A percentile compares a stretch with the other conserved stretches of the same genome.
These are phyloP conservation scores for Beris chalybata DNA, from an alignment of 2,888 invertebrate species.

Conservation along the genomic window DNA sequence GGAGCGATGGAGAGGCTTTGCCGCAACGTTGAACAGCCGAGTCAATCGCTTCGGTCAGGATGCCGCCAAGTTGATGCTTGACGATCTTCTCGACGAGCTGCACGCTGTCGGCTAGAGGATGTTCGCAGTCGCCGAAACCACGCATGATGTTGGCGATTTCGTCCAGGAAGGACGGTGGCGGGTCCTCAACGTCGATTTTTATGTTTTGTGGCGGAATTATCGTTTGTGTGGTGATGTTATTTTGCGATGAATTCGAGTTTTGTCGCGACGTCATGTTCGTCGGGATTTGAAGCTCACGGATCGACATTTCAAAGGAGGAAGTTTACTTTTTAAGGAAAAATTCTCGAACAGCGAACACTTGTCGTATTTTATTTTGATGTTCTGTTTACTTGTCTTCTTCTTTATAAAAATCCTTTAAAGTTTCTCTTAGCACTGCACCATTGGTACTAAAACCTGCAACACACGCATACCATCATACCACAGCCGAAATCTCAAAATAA, in stretches of 20 bases:
- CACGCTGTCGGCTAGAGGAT: slow-evolving; percentile 80
- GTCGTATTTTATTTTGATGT: too few relatives aligned
- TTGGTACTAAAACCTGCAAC: too few relatives aligned
- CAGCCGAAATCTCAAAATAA: too few relatives aligned
- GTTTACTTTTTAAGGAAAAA: too few relatives aligned
- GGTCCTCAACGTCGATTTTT: slow-evolving; percentile 43
- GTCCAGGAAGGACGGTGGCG: slow-evolving; percentile 48
- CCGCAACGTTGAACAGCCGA: slow-evolving; percentile 66
- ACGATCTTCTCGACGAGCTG: slow-evolving; percentile 82
- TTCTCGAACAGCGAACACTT: neutral
- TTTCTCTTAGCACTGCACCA: too few relatives aligned
- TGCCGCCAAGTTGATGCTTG: slow-evolving; percentile 74
- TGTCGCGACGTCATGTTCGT: slow-evolving; percentile 20
- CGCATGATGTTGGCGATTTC: slow-evolving; percentile 89
- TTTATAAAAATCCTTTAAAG: too few relatives aligned
- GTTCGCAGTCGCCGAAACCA: slow-evolving; percentile 88
- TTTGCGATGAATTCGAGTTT: slow-evolving; percentile 17
- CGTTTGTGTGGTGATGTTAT: slow-evolving; percentile 20
- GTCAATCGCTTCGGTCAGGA: slow-evolving; percentile 75
- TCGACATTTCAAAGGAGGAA: neutral
- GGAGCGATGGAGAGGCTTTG: slow-evolving; percentile 60
- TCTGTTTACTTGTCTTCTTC: too few relatives aligned
- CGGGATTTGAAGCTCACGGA: slow-evolving; percentile 5
- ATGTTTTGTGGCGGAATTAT: slow-evolving; percentile 19
- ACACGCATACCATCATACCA: too few relatives aligned